Base-by-base conservation (phyloP, 37 sponge, comb jelly and placozoan genomes). In the Crambe crambe region DNA sequence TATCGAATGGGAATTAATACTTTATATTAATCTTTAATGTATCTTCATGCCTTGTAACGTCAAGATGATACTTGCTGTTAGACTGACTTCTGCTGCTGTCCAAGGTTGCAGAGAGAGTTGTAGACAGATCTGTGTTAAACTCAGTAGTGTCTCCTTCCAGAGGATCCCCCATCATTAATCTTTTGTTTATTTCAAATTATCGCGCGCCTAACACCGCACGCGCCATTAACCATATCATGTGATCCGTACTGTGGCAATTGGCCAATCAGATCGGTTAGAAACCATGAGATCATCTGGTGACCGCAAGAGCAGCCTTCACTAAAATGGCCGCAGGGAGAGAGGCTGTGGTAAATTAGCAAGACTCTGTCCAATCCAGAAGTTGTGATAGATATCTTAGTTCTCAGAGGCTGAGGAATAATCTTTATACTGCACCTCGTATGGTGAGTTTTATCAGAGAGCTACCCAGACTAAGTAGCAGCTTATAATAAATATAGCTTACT, bases 21-120 rank as follows among this genome's bases (percentile, higher is more conserved):
- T 8, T 8, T 23, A 26, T 9, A 21, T 8, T 62, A 62, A 9
- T 18, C 9, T 15, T 51, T 9, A 51, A 62, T 62, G 6, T 9
- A 67, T 37, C 27, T 37, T 5, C 34, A 4, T 41, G 70, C 72
- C 72, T 78, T 54, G 79, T 78, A 27, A 70, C 73, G 23, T 84
- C 77, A 0, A 84, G 76, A 2, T 36, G 44, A 0, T 9, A 18
- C 3, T 23, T 17, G 42, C 62, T 47, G 77, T 42, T 80, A 26
- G 80, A 3, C 38, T 68, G 76, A 29, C 74, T 67, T 22, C 62
- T 37, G 39, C 80, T 69, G 2, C 86, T 60, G 67, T 92, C 93
- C 9, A 87, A 62, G 2, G 85, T 76, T n/a, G 74, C 29, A 2
- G 79, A 77, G 62, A 79, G 66, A 15, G 87, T 78, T 3, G 68